These are phyloP conservation scores for Acanthurus lineatus DNA, from an alignment of 2,797 vertebrate species.

Conservation along the genomic window DNA sequence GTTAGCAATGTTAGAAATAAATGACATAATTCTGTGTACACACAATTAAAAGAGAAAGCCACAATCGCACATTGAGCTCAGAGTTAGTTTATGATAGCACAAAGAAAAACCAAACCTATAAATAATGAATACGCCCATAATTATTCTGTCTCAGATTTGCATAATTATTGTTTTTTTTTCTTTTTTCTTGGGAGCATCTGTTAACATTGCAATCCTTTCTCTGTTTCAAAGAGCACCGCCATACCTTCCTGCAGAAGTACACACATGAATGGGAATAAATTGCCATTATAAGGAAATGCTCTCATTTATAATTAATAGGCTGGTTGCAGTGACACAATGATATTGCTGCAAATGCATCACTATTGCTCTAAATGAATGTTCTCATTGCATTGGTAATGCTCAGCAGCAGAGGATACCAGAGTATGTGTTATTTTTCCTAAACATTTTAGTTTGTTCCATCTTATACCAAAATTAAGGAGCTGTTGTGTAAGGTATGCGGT, in stretches of 20 bases:
- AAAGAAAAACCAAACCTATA: slow-evolving; percentile 85
- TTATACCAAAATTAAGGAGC: not conserved
- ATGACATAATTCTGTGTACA: slow-evolving; percentile 86
- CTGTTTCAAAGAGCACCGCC: slow-evolving; percentile 69
- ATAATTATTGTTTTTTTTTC: slow-evolving; percentile 86
- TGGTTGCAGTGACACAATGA: slow-evolving; percentile 71
- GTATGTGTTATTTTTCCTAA: slow-evolving; percentile 23
- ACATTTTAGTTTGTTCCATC: not conserved
- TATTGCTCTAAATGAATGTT: slow-evolving; percentile 71
- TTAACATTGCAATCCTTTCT: slow-evolving; percentile 77
- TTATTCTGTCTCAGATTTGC: slow-evolving; percentile 87
- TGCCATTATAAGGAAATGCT: slow-evolving; percentile 76
- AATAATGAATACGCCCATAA: slow-evolving; percentile 88
- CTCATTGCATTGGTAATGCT: slow-evolving; percentile 47
- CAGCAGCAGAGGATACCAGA: slow-evolving; percentile 3
- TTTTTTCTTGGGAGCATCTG: slow-evolving; percentile 79
- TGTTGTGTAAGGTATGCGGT: slow-evolving; percentile 11
- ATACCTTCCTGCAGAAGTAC: slow-evolving; percentile 71
- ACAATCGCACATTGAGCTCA: slow-evolving; percentile 82
- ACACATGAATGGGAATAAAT: slow-evolving; percentile 77
- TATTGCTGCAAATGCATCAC: slow-evolving; percentile 72
- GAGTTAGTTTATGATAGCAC: slow-evolving; percentile 85
- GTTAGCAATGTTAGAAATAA: slow-evolving; percentile 85
- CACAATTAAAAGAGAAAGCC: slow-evolving; percentile 87
- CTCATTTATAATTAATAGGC: slow-evolving; percentile 81